Conservation (phyloP, 2,888 invertebrate species). For the Blastobasis adustella region DNA sequence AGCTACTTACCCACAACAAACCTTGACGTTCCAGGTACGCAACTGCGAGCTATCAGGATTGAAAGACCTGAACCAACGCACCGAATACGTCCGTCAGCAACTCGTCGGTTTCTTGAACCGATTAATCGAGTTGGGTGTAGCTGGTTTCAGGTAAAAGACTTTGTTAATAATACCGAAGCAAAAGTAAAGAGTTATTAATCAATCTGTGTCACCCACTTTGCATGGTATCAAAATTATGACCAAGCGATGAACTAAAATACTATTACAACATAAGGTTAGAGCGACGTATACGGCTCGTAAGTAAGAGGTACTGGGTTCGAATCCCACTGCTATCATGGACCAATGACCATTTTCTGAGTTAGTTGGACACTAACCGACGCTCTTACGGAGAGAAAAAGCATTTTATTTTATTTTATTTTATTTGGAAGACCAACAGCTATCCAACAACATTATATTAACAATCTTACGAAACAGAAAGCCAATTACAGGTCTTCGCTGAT, state of each 20-base stretch:
- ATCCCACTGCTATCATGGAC: no score
- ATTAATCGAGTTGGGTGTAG: constrained; percentile 82
- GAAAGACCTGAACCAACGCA: constrained; percentile 78
- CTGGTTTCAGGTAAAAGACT: constrained; percentile 84
- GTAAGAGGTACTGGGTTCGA: no score
- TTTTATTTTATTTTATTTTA: no score
- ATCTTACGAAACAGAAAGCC: no score
- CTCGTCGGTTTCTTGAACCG: constrained; percentile 79
- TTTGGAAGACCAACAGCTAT: no score
- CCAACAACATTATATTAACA: no score
- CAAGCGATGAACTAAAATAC: no score
- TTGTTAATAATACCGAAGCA: background rate
- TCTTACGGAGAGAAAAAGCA: no score
- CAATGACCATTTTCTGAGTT: no score
- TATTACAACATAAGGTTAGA: background rate
- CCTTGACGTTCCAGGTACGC: constrained; percentile 57
- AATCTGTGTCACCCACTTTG: background rate
- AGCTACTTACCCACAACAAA: background rate
- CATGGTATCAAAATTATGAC: background rate
- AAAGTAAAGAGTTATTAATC: background rate
- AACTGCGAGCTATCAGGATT: constrained; percentile 81
- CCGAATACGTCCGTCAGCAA: constrained; percentile 75
- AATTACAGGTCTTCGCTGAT: no score
- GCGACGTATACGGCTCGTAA: no score
- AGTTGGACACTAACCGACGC: no score